Evolutionary conservation across 2,797 vertebrate species (phyloP), one percentile per base, ranked within the genome.

Genomic region (Halcyon smyrnensis): DNA sequence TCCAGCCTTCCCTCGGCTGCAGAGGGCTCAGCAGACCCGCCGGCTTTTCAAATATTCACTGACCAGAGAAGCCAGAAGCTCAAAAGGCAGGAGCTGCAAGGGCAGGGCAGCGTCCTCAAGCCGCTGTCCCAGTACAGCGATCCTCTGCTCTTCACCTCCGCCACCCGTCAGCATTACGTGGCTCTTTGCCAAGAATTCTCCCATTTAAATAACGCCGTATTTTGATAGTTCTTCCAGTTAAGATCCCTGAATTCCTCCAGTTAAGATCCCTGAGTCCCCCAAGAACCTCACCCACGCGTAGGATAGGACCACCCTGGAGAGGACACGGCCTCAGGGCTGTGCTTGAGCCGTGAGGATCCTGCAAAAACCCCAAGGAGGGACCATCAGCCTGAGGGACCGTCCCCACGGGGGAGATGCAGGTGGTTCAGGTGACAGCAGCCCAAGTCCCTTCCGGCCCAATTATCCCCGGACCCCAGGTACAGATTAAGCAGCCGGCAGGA

Each of bases 171-270:
- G 84, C 41, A 76, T 4, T 36, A 74, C 54, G 53, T 6, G 46
- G 81, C 89, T 90, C 93, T 88, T 87, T 60, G 95, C 92, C 83
- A 77, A 95, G 73, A 86, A 95, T 46, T 81, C 84, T 64, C 18
- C 85, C 14, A 89, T 82, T 95, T 93, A 90, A 95, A 93, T 71
- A 57, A 20, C 3, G 43, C 73, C 67, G 18, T 89, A 88, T 93
- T 95, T 96, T 87, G 95, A 95, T 12, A 18, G 21, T 37, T 60
- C 94, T 94, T 81, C 86, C 87, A 65, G 86, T 89, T 74, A 63
- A 48, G 94, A 87, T 41, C 92, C 64, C 56, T 0, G 1, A 32
- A 36, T 6, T 41, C 41, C 15, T 80, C 86, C 87, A 63, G 89
- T 88, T 74, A 63, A 48, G 94, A 88, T 41, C 92, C 57, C 64